Conservation (phyloP, 53 echinoderm and acorn worm genomes). For the Temnopleurus reevesii region DNA sequence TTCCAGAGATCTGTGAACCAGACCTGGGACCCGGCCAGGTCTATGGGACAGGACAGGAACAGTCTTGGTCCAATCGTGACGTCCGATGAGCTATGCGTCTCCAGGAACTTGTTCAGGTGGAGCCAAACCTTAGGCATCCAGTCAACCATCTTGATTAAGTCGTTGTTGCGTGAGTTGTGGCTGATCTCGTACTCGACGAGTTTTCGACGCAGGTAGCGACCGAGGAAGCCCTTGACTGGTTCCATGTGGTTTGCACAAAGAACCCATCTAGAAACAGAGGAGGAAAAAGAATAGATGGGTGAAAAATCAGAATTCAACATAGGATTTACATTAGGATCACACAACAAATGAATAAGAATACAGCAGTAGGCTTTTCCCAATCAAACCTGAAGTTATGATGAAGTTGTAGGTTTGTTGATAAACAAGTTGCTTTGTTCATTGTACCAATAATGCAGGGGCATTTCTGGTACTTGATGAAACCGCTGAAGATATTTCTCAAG, state of each 20-base stretch:
- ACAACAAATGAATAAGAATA: no score
- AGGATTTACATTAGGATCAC: no score
- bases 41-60: slow-evolving; percentile 95
- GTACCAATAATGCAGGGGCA: no score
- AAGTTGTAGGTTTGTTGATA: slow-evolving; percentile 90
- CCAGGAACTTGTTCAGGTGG: slow-evolving; percentile 98
- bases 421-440: slow-evolving; percentile 98
- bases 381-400: slow-evolving; percentile 99
- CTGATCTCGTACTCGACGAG: slow-evolving; percentile 92
- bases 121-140: slow-evolving; percentile 99
- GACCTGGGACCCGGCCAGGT: slow-evolving; percentile 95
- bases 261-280: slow-evolving; percentile 97
- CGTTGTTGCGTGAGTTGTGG: slow-evolving; percentile 94
- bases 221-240: slow-evolving; percentile 98
- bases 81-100: slow-evolving; percentile 98
- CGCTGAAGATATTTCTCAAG: slow-evolving; percentile 92
- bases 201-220: slow-evolving; percentile 92
- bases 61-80: slow-evolving; percentile 97
- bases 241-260: slow-evolving; percentile 99
- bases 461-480: slow-evolving; percentile 89
- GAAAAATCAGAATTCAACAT: no score
- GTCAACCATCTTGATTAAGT: slow-evolving; percentile 95
- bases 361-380: no score
- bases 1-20: slow-evolving; percentile 99
- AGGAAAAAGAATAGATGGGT: background rate